Evolutionary conservation across 2,113 vertebrate genomes (phyloP), one percentile per base, ranked within the genome.

Genomic region (Arizona elegans): DNA sequence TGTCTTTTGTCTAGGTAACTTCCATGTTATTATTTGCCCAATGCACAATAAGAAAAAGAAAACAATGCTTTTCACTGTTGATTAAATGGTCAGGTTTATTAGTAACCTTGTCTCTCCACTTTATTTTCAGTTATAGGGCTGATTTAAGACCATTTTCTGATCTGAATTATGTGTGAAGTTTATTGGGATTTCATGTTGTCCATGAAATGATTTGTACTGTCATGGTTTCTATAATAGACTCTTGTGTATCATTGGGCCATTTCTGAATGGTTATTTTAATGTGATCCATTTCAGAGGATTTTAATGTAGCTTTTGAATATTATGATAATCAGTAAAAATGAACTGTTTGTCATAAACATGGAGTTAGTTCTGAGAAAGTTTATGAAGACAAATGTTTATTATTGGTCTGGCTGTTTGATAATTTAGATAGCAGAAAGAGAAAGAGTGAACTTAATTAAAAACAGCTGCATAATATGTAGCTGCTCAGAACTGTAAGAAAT

Each of bases 151-250:
- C 17, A n/a, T 94, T 92, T 93, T 87, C 92, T 12, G 54, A 90
- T 88, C 92, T 94, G 93, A 87, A 89, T 91, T 65, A 90, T 96
- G 92, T 95, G 92, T 91, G 65, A 93, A 94, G 88, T 89, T 54
- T 70, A 0, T 0, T 93, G 13, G 8, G 92, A 23, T 94, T 94
- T 92, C 90, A 88, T 95, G 92, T 96, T 92, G 93, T 92, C 91
- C 86, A 59, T 95, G 81, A 93, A 88, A 91, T 52, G 94, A 85
- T 93, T 95, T 96, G 94, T 92, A 94, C 65, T 86, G 81, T 92
- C 94, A 87, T 95, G 94, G 92, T 96, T 96, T 75, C 15, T 95
- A 95, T 86, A 94, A 47, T 5, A 89, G 53, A 91, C 95, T 95
- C 75, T 93, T 95, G 91, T 88, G 86, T 92, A 29, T 86, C 33